phyloP scores from a whole-genome alignment of 2,797 vertebrate species.

The Chaetodon trifasciatus region DNA sequence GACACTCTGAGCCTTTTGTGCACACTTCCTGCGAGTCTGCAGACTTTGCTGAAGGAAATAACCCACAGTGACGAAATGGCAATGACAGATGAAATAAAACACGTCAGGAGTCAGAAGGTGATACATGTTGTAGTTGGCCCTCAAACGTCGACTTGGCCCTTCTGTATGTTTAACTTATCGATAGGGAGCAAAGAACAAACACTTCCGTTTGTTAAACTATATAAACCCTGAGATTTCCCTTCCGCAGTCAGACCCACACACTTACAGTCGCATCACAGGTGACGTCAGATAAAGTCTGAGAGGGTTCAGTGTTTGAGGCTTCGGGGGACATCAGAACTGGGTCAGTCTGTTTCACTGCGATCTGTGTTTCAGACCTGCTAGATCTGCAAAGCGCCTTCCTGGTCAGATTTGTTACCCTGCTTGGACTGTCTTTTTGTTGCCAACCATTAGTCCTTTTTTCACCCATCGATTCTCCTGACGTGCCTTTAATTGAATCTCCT shows the following conservation, averaged over 20 bases:
- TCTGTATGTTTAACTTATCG: neutral
- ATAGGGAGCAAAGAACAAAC: neutral
- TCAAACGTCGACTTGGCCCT: neutral
- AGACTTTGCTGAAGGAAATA: neutral
- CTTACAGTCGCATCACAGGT: neutral
- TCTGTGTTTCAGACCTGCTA: slow-evolving; percentile 11
- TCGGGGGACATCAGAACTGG: neutral
- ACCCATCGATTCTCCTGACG: neutral
- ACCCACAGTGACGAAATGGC: neutral
- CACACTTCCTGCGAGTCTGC: neutral
- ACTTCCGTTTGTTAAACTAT: neutral
- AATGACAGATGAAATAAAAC: neutral
- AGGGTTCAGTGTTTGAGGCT: neutral
- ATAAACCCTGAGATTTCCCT: neutral
- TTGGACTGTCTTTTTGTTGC: neutral
- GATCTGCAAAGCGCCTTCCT: slow-evolving; percentile 5
- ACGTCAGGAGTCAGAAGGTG: neutral
- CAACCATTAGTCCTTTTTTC: slow-evolving; percentile 6
- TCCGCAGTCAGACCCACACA: neutral
- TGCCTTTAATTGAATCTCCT: slow-evolving; percentile 22
- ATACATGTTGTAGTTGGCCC: too few relatives aligned
- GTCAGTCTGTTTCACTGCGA: neutral
- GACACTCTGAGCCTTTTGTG: neutral
- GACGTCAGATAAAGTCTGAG: neutral
- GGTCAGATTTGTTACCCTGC: slow-evolving; percentile 1